These are phyloP conservation scores for Fregata magnificens DNA, from an alignment of 2,113 vertebrate species.

Conservation along the genomic window DNA sequence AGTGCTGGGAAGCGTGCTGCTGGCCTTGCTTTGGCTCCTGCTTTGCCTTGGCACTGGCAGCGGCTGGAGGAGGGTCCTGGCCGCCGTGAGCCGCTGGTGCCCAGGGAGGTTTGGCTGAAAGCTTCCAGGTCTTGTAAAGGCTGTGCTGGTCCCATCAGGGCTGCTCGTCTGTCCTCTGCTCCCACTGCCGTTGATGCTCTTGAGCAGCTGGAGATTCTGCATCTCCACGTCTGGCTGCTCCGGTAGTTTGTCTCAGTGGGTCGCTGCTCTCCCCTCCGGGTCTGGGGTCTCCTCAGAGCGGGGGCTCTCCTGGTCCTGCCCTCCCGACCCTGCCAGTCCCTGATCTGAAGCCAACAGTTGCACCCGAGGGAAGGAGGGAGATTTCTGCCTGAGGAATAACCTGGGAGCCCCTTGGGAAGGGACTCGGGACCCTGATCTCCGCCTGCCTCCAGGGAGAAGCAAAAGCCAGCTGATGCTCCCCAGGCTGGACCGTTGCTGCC, in stretches of 20 bases:
- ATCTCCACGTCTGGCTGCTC: background rate
- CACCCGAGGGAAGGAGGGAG: background rate
- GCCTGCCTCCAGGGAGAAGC: background rate
- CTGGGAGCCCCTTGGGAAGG: background rate
- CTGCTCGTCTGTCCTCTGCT: background rate
- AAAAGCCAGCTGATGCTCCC: background rate
- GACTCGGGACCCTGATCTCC: background rate
- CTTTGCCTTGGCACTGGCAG: background rate
- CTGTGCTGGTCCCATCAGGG: background rate
- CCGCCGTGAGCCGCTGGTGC: background rate
- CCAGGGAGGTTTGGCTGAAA: background rate
- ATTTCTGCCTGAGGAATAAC: background rate
- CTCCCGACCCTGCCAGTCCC: background rate
- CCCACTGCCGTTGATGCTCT: background rate
- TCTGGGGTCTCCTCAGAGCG: accelerated
- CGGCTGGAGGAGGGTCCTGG: background rate
- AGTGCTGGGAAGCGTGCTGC: background rate
- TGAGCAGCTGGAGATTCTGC: background rate
- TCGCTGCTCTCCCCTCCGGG: background rate
- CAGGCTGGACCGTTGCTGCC: background rate
- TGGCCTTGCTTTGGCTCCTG: background rate
- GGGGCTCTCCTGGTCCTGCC: background rate
- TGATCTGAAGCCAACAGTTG: accelerated
- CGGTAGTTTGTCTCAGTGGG: background rate
- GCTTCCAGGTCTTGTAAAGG: background rate